Conservation (phyloP, 2,113 vertebrate species). For the Eolophus roseicapilla region DNA sequence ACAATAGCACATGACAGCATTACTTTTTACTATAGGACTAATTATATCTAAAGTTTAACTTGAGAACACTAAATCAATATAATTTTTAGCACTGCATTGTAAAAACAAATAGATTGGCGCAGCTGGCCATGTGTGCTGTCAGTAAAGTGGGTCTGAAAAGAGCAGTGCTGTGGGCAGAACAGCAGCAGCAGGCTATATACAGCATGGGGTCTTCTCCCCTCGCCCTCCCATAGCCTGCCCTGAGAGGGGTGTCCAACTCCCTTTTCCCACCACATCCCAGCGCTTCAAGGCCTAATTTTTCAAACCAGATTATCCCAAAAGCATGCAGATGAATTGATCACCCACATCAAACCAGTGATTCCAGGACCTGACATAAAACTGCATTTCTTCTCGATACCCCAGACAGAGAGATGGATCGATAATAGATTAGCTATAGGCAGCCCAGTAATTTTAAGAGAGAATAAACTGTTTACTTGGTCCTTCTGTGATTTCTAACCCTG, state of each 20-base stretch:
- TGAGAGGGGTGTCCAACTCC: not conserved
- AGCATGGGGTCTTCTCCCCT: not conserved
- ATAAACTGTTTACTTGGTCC: not conserved
- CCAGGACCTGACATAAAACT: not conserved
- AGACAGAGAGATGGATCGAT: not conserved
- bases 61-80: slow-evolving; percentile 57
- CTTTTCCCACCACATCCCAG: not conserved
- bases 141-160: not conserved
- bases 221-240: not conserved
- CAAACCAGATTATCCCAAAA: not conserved
- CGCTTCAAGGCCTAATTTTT: not conserved
- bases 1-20: slow-evolving; percentile 21
- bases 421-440: not conserved
- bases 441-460: not conserved
- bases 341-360: not conserved
- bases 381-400: not conserved
- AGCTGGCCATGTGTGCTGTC: not conserved
- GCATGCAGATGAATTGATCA: not conserved
- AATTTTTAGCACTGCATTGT: slow-evolving; percentile 25
- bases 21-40: slow-evolving; percentile 55
- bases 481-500: not conserved
- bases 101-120: slow-evolving; percentile 30
- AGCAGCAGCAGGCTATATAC: not conserved
- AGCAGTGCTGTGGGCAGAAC: not conserved
- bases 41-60: slow-evolving; percentile 56